Percentiles rank a stretch among this genome's conserved stretches.
Evolutionary conservation across 1,140 invertebrate genomes (phyloP).

Genomic region (Ceratosolen solmsi): DNA sequence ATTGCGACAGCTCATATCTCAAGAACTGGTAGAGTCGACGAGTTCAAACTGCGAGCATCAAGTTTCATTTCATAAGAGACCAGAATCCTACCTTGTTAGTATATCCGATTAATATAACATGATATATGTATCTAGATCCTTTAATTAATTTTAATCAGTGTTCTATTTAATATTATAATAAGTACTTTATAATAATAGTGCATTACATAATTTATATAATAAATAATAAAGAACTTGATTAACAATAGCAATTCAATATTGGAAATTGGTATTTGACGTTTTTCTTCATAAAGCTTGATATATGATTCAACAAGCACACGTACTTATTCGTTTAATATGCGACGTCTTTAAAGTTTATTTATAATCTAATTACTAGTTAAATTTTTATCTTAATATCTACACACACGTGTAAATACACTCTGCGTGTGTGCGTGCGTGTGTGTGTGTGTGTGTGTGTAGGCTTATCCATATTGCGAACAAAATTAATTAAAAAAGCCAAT

Average conservation of each 20-base stretch:
- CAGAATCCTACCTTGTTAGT: neutral
- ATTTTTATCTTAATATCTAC: neutral
- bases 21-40: neutral
- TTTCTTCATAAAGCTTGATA: no score
- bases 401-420: neutral
- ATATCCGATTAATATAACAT: conserved; percentile 1
- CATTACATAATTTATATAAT: neutral
- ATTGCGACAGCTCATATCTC: neutral
- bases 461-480: no score
- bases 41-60: neutral
- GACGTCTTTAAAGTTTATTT: no score
- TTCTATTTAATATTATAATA: neutral
- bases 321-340: no score
- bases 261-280: no score
- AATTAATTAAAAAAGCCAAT: no score
- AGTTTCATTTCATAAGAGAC: neutral
- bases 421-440: no score
- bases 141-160: conserved; percentile 2
- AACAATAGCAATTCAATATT: neutral
- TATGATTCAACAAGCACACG: no score
- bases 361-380: no score
- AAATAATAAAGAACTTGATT: neutral
- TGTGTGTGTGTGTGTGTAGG: no score
- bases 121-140: neutral
- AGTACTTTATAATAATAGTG: neutral